These are phyloP conservation scores for Rugalucina vietnamica DNA, from an alignment of 2,888 invertebrate genomes.

Conservation along the genomic window DNA sequence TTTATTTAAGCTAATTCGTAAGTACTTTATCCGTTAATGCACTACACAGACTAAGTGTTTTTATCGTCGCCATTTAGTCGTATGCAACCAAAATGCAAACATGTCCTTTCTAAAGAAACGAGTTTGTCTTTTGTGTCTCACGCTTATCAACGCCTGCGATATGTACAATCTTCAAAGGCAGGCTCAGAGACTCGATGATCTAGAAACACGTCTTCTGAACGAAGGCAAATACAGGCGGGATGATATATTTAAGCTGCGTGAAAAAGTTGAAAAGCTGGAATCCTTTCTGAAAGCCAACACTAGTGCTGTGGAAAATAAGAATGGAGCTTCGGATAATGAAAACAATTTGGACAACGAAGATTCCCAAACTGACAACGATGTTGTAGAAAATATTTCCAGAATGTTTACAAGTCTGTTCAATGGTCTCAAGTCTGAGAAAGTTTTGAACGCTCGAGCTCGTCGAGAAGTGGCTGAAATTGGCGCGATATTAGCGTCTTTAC, in stretches of 20 bases:
- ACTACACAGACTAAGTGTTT: no score
- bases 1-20: no score
- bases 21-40: no score
- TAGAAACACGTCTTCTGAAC: not conserved
- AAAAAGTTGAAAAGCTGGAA: not conserved
- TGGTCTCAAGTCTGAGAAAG: not conserved
- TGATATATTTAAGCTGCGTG: not conserved
- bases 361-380: not conserved
- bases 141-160: no score
- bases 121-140: no score
- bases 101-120: no score
- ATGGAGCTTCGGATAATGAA: not conserved
- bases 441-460: not conserved
- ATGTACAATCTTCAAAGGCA: no score
- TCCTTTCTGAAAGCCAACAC: not conserved
- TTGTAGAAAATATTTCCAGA: not conserved
- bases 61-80: no score
- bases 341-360: not conserved
- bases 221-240: not conserved
- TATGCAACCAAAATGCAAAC: no score
- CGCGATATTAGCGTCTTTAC: not conserved
- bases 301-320: not conserved
- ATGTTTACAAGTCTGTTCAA: not conserved
- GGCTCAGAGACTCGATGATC: not conserved
- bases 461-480: not conserved